phyloP scores from a whole-genome alignment of 2,888 invertebrate species.

The Cryptocheilus praepositus region DNA sequence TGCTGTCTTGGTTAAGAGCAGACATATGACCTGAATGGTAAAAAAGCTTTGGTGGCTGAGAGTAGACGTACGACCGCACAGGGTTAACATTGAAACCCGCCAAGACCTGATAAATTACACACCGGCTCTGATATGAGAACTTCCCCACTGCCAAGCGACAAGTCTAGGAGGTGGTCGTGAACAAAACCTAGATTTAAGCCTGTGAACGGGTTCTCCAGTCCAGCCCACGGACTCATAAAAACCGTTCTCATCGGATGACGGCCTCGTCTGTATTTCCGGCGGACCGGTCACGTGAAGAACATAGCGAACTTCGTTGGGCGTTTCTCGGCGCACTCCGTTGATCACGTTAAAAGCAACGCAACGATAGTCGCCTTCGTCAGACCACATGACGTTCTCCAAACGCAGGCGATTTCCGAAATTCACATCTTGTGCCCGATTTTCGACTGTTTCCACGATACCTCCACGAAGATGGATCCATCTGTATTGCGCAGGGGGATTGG shows the following conservation, averaged over 20 bases:
- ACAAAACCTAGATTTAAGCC: slow-evolving; percentile 68
- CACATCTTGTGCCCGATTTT: slow-evolving; percentile 67
- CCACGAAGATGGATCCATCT: slow-evolving; percentile 75
- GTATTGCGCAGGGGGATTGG: slow-evolving; percentile 77
- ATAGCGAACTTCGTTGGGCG: slow-evolving; percentile 64
- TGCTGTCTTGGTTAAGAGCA: no score
- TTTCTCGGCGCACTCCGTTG: slow-evolving; percentile 72
- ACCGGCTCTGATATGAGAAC: slow-evolving; percentile 71
- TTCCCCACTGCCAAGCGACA: slow-evolving; percentile 93
- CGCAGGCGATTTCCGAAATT: slow-evolving; percentile 70
- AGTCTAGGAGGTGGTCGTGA: slow-evolving; percentile 83
- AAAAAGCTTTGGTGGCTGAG: no score
- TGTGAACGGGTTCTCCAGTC: slow-evolving; percentile 68
- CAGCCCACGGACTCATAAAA: slow-evolving; percentile 69
- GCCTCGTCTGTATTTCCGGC: slow-evolving; percentile 69
- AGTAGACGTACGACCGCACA: no score
- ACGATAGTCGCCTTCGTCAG: slow-evolving; percentile 78
- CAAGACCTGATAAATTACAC: slow-evolving; percentile 1
- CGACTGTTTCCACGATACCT: slow-evolving; percentile 64
- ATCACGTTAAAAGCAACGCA: slow-evolving; percentile 78
- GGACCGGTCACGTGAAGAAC: slow-evolving; percentile 70
- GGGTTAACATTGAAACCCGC: no score
- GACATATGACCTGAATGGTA: no score
- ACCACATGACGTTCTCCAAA: slow-evolving; percentile 77
- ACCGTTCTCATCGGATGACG: slow-evolving; percentile 59